Conservation (phyloP, 2,797 vertebrate species). For the Galagoides demidoff region DNA sequence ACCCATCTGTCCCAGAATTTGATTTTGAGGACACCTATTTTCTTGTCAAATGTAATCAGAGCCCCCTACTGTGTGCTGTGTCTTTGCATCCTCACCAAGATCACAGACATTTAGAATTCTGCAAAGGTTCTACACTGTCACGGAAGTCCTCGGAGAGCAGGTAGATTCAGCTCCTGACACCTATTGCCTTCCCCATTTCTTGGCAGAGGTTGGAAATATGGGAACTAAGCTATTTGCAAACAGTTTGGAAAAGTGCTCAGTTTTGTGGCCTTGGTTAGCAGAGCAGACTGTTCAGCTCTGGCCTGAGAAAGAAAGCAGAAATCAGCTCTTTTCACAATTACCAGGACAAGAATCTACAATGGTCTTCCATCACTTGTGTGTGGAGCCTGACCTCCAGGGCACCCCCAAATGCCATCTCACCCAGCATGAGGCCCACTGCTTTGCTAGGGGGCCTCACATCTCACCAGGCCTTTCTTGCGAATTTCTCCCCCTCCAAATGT, state of each 20-base stretch:
- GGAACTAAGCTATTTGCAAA: neutral
- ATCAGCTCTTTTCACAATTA: neutral
- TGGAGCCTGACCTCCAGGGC: neutral
- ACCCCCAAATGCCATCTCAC: neutral
- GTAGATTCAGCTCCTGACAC: neutral
- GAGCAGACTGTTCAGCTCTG: neutral
- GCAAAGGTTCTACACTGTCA: neutral
- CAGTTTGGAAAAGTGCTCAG: neutral
- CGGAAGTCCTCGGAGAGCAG: neutral
- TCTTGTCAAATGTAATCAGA: neutral
- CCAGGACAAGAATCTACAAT: neutral
- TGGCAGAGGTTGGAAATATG: neutral
- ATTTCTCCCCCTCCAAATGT: neutral
- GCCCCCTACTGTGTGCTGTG: too few relatives aligned
- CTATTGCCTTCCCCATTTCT: neutral
- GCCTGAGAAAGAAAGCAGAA: neutral
- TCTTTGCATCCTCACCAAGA: neutral
- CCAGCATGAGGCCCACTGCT: accelerated
- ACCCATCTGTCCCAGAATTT: neutral
- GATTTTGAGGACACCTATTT: neutral
- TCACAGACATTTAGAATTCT: neutral
- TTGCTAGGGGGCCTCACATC: neutral
- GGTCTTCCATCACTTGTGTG: neutral
- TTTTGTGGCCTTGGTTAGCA: neutral
- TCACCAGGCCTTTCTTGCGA: neutral